Percentiles rank a stretch among this genome's conserved stretches.
Conservation (phyloP, 2,888 invertebrate species). For the Platycheirus albimanus region DNA sequence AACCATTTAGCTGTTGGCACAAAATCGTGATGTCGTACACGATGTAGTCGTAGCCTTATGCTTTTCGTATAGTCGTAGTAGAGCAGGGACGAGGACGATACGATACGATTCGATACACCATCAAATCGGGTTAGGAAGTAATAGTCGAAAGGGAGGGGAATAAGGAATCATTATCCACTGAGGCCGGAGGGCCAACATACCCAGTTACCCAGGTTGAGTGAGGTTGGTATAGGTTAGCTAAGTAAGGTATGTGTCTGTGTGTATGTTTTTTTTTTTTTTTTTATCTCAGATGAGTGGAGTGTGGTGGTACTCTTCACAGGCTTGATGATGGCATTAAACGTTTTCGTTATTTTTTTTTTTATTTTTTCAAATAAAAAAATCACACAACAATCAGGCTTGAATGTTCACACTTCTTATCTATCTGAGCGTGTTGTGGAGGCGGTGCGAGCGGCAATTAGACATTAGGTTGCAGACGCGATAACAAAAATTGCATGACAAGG, state of each 20-base stretch:
- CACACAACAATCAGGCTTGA: conserved; percentile 60
- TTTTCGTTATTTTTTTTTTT: conserved; percentile 38
- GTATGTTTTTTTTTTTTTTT: too few species aligned
- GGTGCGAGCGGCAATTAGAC: conserved; percentile 61
- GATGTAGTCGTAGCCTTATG: conserved; percentile 17
- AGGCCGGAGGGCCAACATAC: conserved; percentile 15
- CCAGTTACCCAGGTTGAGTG: conserved; percentile 18
- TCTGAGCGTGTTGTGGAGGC: conserved; percentile 41
- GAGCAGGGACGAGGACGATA: too few species aligned
- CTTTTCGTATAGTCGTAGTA: too few species aligned
- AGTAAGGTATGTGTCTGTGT: too few species aligned
- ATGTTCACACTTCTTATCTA: conserved; percentile 68
- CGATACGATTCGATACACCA: conserved; percentile 31
- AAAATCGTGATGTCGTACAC: conserved; percentile 41
- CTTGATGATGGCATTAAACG: conserved; percentile 68
- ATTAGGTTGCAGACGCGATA: conserved; percentile 50
- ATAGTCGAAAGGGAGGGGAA: conserved; percentile 1
- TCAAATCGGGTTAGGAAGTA: conserved; percentile 58
- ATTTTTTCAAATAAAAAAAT: conserved; percentile 32
- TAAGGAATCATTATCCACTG: conserved; percentile 59
- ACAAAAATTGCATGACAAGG: conserved; percentile 53
- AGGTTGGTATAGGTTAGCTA: conserved; percentile 2
- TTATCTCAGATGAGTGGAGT: conserved; percentile 37
- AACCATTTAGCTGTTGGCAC: conserved; percentile 66
- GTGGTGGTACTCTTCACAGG: conserved; percentile 44